Percentiles rank a stretch among this genome's conserved stretches.
These are phyloP conservation scores for Idris sp. DNA, from an alignment of 1,140 invertebrate genomes.

Conservation along the genomic window DNA sequence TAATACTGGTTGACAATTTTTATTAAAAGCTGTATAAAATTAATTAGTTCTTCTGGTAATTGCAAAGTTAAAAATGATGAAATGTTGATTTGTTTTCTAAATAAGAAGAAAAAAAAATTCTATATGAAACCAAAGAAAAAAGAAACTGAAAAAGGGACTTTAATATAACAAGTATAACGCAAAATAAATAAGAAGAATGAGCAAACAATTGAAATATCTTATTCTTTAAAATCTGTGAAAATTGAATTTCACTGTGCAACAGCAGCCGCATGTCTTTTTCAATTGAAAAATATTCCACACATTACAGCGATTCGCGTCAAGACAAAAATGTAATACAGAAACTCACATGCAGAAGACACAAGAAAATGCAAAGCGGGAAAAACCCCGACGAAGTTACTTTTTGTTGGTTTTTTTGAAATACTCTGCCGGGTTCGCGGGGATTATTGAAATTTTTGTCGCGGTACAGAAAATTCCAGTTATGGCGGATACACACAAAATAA, in stretches of 20 bases:
- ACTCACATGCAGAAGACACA: too few species aligned
- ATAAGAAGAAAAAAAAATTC: too few species aligned
- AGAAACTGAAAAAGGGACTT: too few species aligned
- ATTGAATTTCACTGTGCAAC: conserved; percentile 49
- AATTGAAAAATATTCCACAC: conserved; percentile 46
- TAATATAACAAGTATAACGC: too few species aligned
- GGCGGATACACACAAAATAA: conserved; percentile 37
- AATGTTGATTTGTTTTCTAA: too few species aligned
- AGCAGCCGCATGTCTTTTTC: conserved; percentile 34
- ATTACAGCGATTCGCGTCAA: conserved; percentile 28
- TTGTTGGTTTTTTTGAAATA: too few species aligned
- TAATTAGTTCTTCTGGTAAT: too few species aligned
- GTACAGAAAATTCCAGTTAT: conserved; percentile 22
- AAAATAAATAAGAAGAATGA: conserved; percentile 13
- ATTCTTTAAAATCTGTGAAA: conserved; percentile 41
- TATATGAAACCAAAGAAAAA: too few species aligned
- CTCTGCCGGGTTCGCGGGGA: conserved; percentile 43
- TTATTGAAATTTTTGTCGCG: conserved; percentile 73
- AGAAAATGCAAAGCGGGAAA: conserved; percentile 28
- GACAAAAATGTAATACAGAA: conserved; percentile 44
- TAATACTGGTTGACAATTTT: too few species aligned
- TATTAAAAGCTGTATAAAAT: too few species aligned
- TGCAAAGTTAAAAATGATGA: too few species aligned
- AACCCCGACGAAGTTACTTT: too few species aligned
- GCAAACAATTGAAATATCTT: conserved; percentile 21